Evolutionary conservation across 2,888 invertebrate species (phyloP).

Genomic region (Platypus cylindrus): DNA sequence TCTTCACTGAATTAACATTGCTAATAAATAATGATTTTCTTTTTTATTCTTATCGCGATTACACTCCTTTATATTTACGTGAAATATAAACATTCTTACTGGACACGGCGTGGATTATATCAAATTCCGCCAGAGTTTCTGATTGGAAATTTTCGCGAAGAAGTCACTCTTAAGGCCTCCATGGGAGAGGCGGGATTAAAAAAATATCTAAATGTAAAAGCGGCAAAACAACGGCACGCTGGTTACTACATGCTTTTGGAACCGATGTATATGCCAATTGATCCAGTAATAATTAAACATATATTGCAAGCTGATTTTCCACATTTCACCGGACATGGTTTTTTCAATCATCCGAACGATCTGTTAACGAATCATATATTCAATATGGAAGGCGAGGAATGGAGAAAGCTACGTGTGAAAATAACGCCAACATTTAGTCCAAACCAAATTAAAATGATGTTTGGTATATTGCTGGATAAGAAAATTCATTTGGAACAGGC

Average conservation of each 20-base stretch:
- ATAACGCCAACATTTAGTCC: conserved; percentile 24
- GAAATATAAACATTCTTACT: not conserved
- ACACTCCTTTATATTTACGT: too few species aligned
- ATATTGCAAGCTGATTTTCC: conserved; percentile 10
- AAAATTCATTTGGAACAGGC: conserved; percentile 16
- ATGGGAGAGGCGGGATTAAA: not conserved
- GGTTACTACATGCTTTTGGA: conserved; percentile 6
- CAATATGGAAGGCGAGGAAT: conserved; percentile 26
- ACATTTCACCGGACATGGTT: conserved; percentile 9
- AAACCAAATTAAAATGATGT: conserved; percentile 5
- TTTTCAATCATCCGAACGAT: conserved; percentile 21
- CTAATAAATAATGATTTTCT: too few species aligned
- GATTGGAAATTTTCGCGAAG: not conserved
- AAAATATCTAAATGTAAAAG: conserved; percentile 1
- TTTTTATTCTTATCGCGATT: too few species aligned
- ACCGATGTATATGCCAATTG: conserved; percentile 6
- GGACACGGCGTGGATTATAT: conserved; percentile 1
- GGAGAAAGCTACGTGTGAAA: conserved; percentile 32
- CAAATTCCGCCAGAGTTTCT: conserved; percentile 2
- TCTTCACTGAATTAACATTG: too few species aligned
- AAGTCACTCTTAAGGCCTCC: not conserved
- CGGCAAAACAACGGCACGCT: not conserved
- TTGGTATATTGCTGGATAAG: conserved; percentile 4
- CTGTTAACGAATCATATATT: conserved; percentile 25
- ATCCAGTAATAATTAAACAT: conserved; percentile 9